A percentile compares a stretch with the other conserved stretches of the same genome.
phyloP scores from a whole-genome alignment of 2,888 invertebrate genomes.

The Ornithoptera priamus region DNA sequence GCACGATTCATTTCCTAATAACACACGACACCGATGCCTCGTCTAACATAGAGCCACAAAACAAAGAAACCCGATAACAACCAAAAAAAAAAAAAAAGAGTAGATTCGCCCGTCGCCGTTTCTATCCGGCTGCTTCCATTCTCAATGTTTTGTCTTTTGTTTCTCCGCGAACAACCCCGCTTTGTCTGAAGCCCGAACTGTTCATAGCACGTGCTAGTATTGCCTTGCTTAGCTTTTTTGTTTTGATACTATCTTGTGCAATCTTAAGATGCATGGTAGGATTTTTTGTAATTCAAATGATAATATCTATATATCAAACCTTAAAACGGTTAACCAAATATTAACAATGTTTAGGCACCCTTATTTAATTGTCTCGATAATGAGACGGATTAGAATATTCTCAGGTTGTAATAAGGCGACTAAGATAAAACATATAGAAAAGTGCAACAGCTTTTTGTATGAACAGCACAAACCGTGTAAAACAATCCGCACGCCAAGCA shows the following conservation, averaged over 20 bases:
- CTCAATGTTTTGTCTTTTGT: conserved; percentile 65
- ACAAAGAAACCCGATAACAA: conserved; percentile 29
- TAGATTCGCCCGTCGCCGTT: conserved; percentile 36
- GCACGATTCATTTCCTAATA: conserved; percentile 11
- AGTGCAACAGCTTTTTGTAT: too few species aligned
- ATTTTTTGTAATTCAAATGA: too few species aligned
- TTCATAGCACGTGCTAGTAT: conserved; percentile 64
- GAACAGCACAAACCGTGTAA: too few species aligned
- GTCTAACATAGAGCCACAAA: conserved; percentile 37
- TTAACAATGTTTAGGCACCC: too few species aligned
- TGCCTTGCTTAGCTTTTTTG: conserved; percentile 56
- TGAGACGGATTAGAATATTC: too few species aligned
- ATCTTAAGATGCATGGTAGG: too few species aligned
- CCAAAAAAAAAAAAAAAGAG: conserved; percentile 30
- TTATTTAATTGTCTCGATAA: too few species aligned
- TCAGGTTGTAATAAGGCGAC: too few species aligned
- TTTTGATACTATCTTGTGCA: conserved; percentile 35
- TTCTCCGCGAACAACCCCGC: conserved; percentile 56
- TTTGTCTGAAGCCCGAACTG: conserved; percentile 56
- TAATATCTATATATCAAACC: too few species aligned
- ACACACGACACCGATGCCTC: conserved; percentile 26
- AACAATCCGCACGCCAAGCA: too few species aligned
- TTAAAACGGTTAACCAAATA: too few species aligned
- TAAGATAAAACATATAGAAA: too few species aligned
- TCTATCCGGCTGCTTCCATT: conserved; percentile 55